Base-by-base conservation (phyloP, 2,113 vertebrate species). In the Passer montanus region DNA sequence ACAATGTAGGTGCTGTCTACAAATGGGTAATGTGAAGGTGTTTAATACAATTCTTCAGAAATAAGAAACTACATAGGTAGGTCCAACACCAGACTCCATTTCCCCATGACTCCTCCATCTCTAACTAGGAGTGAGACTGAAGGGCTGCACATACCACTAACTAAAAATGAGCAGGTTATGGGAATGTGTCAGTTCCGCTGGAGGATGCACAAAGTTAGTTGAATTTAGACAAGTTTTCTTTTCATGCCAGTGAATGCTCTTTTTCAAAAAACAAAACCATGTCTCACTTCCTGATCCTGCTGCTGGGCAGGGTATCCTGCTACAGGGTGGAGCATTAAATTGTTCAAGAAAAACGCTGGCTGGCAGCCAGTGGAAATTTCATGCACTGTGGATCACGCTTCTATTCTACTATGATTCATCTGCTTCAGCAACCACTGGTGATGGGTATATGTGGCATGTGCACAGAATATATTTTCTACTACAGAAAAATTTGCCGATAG, bases 221-320 rank as follows among this genome's bases (percentile, higher is more conserved):
- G 63, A 89, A 96, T 95, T 92, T 93, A 96, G 95, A 90, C 69
- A 85, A 60, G 28, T 92, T 97, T 98, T 96, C 94, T 97, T 86
- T 90, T 95, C 46, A 66, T 96, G 94, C 87, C 95, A 96, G 87
- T 72, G 93, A 98, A 97, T 96, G 90, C 75, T 97, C 82, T 70
- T 94, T 94, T 49, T 96, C 89, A 97, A 96, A 94, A 97, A 97
- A 98, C 89, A 98, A 98, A 97, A 76, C 93, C 86, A 94, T 96
- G 97, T 96, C 96, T 98, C 96, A 97, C 98, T 98, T 98, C 97
- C 97, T 96, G 97, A 88, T 92, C 23, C 77, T 95, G 88, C 95
- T 30, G 63, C 89, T 97, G 98, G 98, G 98, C 97, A 98, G 98
- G 98, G 98, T 97, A 98, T 98, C 98, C 98, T 98, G 98, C 97